A percentile compares a stretch with the other conserved stretches of the same genome.
phyloP scores from a whole-genome alignment of 2,888 invertebrate species.

The Lithosia quadra region DNA sequence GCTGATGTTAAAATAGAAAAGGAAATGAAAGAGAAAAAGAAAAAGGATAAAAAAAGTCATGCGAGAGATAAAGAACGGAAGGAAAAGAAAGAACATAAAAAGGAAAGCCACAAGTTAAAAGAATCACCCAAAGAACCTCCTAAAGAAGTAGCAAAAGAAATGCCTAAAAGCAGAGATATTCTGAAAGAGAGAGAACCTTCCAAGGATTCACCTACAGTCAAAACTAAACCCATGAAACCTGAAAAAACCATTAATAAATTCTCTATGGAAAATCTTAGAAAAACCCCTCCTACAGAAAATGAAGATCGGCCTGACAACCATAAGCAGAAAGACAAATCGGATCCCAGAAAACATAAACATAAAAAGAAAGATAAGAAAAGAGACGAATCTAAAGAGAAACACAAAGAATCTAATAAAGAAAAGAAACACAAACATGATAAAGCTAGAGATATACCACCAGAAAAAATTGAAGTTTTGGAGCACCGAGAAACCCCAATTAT shows the following conservation, averaged over 20 bases:
- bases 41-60: slow-evolving; percentile 89
- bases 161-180: slow-evolving; percentile 72
- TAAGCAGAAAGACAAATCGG: slow-evolving; percentile 83
- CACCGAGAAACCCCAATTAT: slow-evolving; percentile 75
- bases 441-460: slow-evolving; percentile 77
- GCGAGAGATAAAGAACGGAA: slow-evolving; percentile 88
- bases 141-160: slow-evolving; percentile 73
- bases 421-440: slow-evolving; percentile 87
- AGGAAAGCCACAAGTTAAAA: slow-evolving; percentile 84
- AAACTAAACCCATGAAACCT: slow-evolving; percentile 74
- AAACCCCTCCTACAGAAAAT: slow-evolving; percentile 77
- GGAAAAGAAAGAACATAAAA: slow-evolving; percentile 86
- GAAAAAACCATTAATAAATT: slow-evolving; percentile 81
- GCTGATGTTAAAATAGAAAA: slow-evolving; percentile 85
- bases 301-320: slow-evolving; percentile 72
- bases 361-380: slow-evolving; percentile 90
- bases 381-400: slow-evolving; percentile 88
- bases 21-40: slow-evolving; percentile 85
- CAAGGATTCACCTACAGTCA: slow-evolving; percentile 70
- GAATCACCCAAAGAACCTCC: slow-evolving; percentile 78
- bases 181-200: slow-evolving; percentile 66
- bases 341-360: slow-evolving; percentile 86
- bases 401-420: slow-evolving; percentile 85
- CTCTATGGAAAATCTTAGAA: slow-evolving; percentile 81
- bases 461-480: slow-evolving; percentile 83